Evolutionary conservation across 2,113 vertebrate species (phyloP), one percentile per base, ranked within the genome.

Genomic region (Serinus canaria): DNA sequence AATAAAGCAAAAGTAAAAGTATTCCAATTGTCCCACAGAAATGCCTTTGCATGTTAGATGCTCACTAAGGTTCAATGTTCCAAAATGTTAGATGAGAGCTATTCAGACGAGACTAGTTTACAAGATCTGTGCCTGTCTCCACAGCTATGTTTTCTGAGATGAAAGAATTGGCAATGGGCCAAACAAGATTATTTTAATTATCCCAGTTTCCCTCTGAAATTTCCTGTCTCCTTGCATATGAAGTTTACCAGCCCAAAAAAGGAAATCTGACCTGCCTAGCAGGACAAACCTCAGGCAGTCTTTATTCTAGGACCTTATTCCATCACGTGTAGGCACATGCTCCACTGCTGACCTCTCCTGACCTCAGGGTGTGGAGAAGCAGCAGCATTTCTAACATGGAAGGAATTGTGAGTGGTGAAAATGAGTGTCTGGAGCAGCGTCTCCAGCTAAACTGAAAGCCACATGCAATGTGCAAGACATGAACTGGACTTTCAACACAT

Each of bases 101-200:
- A 73, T 28, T n/a, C 81, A 87, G 66, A 84, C 74, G 66, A 86
- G 84, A 60, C 84, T 95, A 44, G 50, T 87, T 88, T 90, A 82
- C 23, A 80, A 80, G 72, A 91, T 74, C 91, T 90, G 55, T 90
- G 73, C 47, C 21, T 68, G 78, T 77, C 89, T 95, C 92, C n/a
- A 79, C 66, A 90, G 92, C 49, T 39, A 59, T 59, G 58, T 87
- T 95, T 92, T 39, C 73, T 62, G 85, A 92, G 93, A 95, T 90
- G 87, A 95, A 97, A 97, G 84, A 86, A 56, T 4, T 92, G 56
- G 80, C 92, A 92, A 47, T 23, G 74, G 60, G 76, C 81, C 74
- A 94, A 87, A 87, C 70, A 76, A 89, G 80, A 87, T 92, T 90
- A 90, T 73, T 93, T 96, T 82, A 80, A 96, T 94, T 83, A 95